Evolutionary conservation across 2,888 invertebrate genomes (phyloP), one percentile per base, ranked within the genome.

Genomic region (Thumatha senex): DNA sequence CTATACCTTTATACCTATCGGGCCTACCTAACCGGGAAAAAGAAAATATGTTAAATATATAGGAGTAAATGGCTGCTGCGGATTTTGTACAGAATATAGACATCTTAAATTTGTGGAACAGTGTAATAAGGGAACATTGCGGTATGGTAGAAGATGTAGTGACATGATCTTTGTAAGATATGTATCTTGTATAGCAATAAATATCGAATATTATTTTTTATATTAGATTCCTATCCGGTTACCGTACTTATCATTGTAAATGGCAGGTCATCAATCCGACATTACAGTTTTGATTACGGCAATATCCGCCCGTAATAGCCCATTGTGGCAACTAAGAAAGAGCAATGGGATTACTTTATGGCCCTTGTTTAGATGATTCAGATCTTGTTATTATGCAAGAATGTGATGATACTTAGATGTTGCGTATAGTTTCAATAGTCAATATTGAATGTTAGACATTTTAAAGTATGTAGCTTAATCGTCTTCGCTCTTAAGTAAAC

Each of bases 231-330:
- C 12, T 29, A 41, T 47, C 40, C 40, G 40, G 29, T 35, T 13
- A n/a, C 15, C 14, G 29, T 35, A 41, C 24, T 15, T 15, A 34
- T 13, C 14, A 30, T 24, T 29, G 30, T 45, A 45, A 45, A 13
- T 45, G 36, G 36, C 36, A 45, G 48, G 48, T 38, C 48, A 48
- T 48, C 42, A 42, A 36, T 42, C 36, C 35, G 36, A 29, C 36
- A 31, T 36, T 48, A 48, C 35, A 12, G 30, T 42, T 42, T 36
- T 42, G 48, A 48, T 48, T 48, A 42, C 36, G 15, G 36, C 42
- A 38, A 42, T 42, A 42, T 48, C 48, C 48, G 48, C 12, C 10
- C 15, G 41, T 48, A 48, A 48, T 48, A 10, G 48, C 24, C 48
- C 31, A 42, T 48, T 48, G 42, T 48, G 42, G 41, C 36, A 41